Percentiles rank a stretch among this genome's conserved stretches.
These are phyloP conservation scores for Chromoteleia sp. DNA, from an alignment of 2,888 invertebrate genomes.

Conservation along the genomic window DNA sequence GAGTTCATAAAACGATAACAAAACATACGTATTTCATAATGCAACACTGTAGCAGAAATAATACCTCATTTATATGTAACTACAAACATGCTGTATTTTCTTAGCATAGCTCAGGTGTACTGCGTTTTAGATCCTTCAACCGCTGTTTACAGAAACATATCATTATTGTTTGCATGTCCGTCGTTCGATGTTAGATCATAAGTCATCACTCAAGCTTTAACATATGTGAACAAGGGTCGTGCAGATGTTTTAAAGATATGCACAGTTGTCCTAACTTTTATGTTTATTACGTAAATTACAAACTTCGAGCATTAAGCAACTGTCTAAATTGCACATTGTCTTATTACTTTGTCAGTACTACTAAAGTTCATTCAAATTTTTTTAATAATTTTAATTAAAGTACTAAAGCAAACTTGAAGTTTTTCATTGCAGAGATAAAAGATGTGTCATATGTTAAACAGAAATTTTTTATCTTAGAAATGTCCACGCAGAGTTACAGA, in stretches of 20 bases:
- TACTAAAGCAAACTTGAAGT: too few relatives aligned
- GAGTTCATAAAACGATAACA: not conserved
- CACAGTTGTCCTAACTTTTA: too few relatives aligned
- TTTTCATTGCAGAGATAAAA: not conserved
- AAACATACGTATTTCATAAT: not conserved
- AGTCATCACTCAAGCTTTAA: constrained; percentile 34
- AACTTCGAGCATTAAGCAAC: too few relatives aligned
- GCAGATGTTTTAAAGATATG: constrained; percentile 2
- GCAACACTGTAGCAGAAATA: constrained; percentile 5
- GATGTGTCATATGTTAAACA: constrained; percentile 7
- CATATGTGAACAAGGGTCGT: not conserved
- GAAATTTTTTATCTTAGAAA: constrained; percentile 13
- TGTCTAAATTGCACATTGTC: too few relatives aligned
- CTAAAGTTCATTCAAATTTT: too few relatives aligned
- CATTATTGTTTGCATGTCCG: constrained; percentile 32
- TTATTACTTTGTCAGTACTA: too few relatives aligned
- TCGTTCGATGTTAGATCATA: constrained; percentile 14
- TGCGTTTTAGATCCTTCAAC: constrained; percentile 20
- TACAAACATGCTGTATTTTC: constrained; percentile 33
- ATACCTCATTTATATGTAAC: constrained; percentile 33
- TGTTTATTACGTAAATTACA: too few relatives aligned
- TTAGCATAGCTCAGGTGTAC: constrained; percentile 36
- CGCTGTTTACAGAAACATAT: constrained; percentile 36
- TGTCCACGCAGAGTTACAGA: not conserved
- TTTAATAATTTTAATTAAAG: too few relatives aligned